Percentiles rank a stretch among this genome's conserved stretches.
These are phyloP conservation scores for Sebastes alutus DNA, from an alignment of 2,797 vertebrate genomes.

Conservation along the genomic window DNA sequence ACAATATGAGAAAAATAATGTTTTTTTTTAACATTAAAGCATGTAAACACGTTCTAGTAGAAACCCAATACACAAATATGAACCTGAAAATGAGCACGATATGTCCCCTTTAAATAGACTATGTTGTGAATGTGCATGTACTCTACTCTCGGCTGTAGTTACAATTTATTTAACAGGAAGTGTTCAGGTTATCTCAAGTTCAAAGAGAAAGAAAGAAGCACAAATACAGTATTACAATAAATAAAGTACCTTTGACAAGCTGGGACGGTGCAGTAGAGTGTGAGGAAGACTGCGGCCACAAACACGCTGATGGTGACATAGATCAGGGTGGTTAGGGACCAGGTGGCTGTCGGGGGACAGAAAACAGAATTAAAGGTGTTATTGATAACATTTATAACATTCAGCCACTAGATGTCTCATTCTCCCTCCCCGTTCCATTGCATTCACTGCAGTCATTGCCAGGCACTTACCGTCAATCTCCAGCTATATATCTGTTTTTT, in stretches of 20 bases:
- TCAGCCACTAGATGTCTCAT: too few species aligned
- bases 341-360: conserved; percentile 46
- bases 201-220: not conserved
- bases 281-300: conserved; percentile 43
- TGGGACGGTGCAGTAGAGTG: conserved; percentile 66
- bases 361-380: not conserved
- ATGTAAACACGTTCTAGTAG: not conserved
- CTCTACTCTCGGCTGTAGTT: not conserved
- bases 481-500: too few species aligned
- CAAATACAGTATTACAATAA: not conserved
- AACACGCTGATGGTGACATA: conserved; percentile 48
- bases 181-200: not conserved
- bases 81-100: not conserved
- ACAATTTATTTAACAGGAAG: not conserved
- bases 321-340: conserved; percentile 31
- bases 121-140: not conserved
- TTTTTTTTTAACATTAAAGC: not conserved
- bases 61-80: not conserved
- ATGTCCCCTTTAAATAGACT: not conserved
- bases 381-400: not conserved
- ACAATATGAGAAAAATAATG: not conserved
- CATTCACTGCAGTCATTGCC: too few species aligned
- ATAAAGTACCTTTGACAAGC: conserved; percentile 67
- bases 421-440: too few species aligned
- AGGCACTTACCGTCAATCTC: too few species aligned